Conservation (phyloP, 2,888 invertebrate species). For the Morinoia aosen region DNA sequence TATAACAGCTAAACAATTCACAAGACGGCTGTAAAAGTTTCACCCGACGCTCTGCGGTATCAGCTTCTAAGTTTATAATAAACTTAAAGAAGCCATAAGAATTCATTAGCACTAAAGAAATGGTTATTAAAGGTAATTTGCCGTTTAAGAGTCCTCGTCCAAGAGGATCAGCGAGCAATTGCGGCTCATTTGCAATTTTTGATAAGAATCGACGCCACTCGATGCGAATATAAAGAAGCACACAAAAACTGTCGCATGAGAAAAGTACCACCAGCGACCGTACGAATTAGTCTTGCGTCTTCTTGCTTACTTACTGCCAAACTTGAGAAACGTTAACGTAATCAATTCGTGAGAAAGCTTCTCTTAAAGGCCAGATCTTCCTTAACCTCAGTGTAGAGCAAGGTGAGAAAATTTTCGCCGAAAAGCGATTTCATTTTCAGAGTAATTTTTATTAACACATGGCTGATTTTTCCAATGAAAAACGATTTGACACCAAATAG, state of each 20-base stretch:
- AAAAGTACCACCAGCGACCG: neutral
- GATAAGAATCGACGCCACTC: neutral
- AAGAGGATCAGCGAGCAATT: neutral
- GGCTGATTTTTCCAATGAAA: too few relatives aligned
- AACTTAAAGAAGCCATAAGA: neutral
- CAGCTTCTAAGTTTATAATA: neutral
- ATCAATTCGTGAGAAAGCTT: neutral
- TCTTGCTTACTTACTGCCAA: neutral
- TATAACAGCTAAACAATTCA: neutral
- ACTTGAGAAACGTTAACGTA: neutral
- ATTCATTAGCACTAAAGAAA: neutral
- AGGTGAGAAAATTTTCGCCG: neutral
- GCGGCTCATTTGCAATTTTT: neutral
- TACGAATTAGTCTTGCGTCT: neutral
- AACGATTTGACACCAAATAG: too few relatives aligned
- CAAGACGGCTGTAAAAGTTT: neutral
- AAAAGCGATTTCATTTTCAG: too few relatives aligned
- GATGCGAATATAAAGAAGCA: neutral
- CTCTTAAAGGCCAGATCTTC: neutral
- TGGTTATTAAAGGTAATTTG: neutral
- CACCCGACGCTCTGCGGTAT: neutral
- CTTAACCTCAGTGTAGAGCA: neutral
- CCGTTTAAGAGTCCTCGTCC: neutral
- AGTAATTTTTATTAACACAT: too few relatives aligned
- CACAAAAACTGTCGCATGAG: neutral